These are phyloP conservation scores for Chamaea fasciata DNA, from an alignment of 2,113 vertebrate species.

Conservation along the genomic window DNA sequence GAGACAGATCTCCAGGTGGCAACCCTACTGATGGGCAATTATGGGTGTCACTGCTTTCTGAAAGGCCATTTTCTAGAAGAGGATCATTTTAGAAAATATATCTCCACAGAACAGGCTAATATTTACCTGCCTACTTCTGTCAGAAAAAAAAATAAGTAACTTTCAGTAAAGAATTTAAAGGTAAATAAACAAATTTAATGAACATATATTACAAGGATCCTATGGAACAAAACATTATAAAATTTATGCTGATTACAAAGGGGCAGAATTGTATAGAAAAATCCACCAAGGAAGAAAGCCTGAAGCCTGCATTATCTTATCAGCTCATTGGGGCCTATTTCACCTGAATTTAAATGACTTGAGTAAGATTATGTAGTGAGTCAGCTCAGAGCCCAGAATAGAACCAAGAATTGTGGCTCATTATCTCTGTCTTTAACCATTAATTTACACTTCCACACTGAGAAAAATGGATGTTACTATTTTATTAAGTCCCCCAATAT, in stretches of 20 bases:
- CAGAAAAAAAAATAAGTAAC: background rate
- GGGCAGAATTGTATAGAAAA: background rate
- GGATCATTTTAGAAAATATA: background rate
- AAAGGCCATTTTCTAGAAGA: background rate
- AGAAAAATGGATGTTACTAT: background rate
- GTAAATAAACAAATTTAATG: background rate
- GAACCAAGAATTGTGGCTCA: background rate
- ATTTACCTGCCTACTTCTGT: background rate
- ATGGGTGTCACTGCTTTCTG: background rate
- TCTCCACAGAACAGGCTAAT: background rate
- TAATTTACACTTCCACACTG: background rate
- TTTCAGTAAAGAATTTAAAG: background rate
- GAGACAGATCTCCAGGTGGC: background rate
- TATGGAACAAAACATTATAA: background rate
- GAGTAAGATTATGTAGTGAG: slow-evolving; percentile 37
- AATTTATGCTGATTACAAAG: background rate
- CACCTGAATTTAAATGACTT: slow-evolving; percentile 33
- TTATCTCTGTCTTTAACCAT: slow-evolving; percentile 23
- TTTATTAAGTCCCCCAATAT: background rate
- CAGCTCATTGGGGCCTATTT: background rate
- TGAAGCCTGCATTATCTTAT: background rate
- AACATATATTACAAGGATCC: background rate
- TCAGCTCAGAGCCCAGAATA: slow-evolving; percentile 43
- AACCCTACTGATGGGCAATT: background rate
- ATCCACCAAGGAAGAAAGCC: background rate